A percentile compares a stretch with the other conserved stretches of the same genome.
Conservation (phyloP, 2,888 invertebrate genomes). For the Dioctria linearis region DNA sequence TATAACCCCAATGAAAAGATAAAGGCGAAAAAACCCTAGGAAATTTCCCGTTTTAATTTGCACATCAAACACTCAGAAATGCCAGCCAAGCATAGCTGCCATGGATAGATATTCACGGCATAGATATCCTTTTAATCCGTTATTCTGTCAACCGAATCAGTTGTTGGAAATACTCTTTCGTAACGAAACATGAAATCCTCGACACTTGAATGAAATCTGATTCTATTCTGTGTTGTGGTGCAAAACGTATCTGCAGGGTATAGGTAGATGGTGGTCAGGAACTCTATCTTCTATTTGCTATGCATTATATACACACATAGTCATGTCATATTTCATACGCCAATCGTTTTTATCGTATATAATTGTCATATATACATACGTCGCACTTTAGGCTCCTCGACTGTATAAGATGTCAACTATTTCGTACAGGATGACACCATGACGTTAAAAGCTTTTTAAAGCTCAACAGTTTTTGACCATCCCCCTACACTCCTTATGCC, state of each 20-base stretch:
- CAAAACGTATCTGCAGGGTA: not conserved
- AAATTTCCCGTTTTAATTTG: conserved; percentile 55
- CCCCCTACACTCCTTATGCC: not conserved
- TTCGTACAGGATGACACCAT: conserved; percentile 45
- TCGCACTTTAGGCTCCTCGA: conserved; percentile 3
- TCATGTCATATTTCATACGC: conserved; percentile 27
- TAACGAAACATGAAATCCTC: conserved; percentile 52
- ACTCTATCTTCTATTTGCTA: conserved; percentile 11
- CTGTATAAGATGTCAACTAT: conserved; percentile 48
- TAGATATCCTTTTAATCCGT: conserved; percentile 56
- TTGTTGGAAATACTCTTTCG: conserved; percentile 53
- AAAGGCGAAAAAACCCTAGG: conserved; percentile 24
- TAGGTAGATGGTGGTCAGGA: not conserved
- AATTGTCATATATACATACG: conserved; percentile 32
- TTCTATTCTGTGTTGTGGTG: not conserved
- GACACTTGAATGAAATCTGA: conserved; percentile 49
- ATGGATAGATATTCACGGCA: conserved; percentile 44
- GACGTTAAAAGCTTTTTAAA: conserved; percentile 53
- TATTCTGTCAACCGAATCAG: conserved; percentile 51
- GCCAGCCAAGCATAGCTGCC: conserved; percentile 24
- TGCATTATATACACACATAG: conserved; percentile 13
- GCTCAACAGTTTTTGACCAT: conserved; percentile 26
- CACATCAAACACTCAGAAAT: conserved; percentile 56
- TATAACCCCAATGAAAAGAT: conserved; percentile 39
- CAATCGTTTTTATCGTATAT: conserved; percentile 24